A percentile compares a stretch with the other conserved stretches of the same genome.
phyloP scores from a whole-genome alignment of 2,113 vertebrate species.

The Gnathonemus longibarbis region DNA sequence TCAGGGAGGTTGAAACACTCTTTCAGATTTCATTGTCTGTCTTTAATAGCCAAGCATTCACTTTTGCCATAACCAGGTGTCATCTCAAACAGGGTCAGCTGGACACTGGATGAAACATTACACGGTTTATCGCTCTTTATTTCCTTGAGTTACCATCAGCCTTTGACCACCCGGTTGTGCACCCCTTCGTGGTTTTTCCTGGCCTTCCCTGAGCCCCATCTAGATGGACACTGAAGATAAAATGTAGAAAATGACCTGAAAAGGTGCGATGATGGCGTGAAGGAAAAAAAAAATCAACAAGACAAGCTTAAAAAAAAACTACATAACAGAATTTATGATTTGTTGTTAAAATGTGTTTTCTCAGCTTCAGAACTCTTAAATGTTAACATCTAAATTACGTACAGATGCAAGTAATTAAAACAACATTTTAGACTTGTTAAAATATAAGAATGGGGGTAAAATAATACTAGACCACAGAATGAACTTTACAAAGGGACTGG shows the following conservation, averaged over 20 bases:
- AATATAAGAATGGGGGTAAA: not conserved
- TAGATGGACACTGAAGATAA: not conserved
- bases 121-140: not conserved
- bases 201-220: not conserved
- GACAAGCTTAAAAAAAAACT: not conserved
- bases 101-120: not conserved
- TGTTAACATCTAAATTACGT: not conserved
- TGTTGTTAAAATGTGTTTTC: constrained; percentile 1
- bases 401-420: not conserved
- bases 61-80: not conserved
- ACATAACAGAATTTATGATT: not conserved
- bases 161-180: not conserved
- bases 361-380: not conserved
- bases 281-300: not conserved
- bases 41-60: not conserved
- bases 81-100: not conserved
- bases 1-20: not conserved
- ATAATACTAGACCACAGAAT: not conserved
- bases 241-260: not conserved
- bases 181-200: not conserved
- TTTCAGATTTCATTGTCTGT: not conserved
- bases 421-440: not conserved
- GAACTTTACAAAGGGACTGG: not conserved
- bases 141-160: not conserved
- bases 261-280: not conserved